Percentiles rank a stretch among this genome's conserved stretches.
These are phyloP conservation scores for Nematostella vectensis DNA, from an alignment of 92 coral and sea anemone genomes.

Conservation along the genomic window DNA sequence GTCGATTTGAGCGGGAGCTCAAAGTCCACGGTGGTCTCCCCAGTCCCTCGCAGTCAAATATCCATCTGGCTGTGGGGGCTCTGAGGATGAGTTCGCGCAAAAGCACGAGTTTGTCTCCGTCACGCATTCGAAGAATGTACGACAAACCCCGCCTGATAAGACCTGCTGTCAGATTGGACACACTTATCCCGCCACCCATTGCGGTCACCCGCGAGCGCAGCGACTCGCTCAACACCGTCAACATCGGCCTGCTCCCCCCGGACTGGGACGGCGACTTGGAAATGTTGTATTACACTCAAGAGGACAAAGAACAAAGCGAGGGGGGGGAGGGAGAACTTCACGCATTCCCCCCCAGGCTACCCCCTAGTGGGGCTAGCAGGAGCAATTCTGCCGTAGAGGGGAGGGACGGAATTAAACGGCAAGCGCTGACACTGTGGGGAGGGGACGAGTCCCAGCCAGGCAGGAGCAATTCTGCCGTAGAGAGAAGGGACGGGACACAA, in stretches of 20 bases:
- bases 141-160: slow-evolving; percentile 4
- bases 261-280: slow-evolving; percentile 33
- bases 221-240: slow-evolving; percentile 29
- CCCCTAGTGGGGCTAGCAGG: neutral
- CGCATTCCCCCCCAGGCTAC: neutral
- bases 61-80: slow-evolving; percentile 27
- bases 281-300: slow-evolving; percentile 7
- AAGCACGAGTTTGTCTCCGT: slow-evolving; percentile 12
- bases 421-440: no score
- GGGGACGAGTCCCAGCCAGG: no score
- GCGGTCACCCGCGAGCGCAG: neutral
- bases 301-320: slow-evolving; percentile 1
- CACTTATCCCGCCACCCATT: neutral
- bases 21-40: slow-evolving; percentile 12
- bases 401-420: no score
- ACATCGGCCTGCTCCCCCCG: slow-evolving; percentile 20
- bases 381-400: neutral
- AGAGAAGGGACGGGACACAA: no score
- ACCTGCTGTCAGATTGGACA: neutral
- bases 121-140: slow-evolving; percentile 11
- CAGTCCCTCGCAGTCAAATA: slow-evolving; percentile 41
- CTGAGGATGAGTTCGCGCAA: slow-evolving; percentile 39
- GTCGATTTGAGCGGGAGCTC: slow-evolving; percentile 32
- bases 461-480: no score
- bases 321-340: neutral